Evolutionary conservation across 2,113 vertebrate genomes (phyloP), one percentile per base, ranked within the genome.

Genomic region (Semicossyphus pulcher): DNA sequence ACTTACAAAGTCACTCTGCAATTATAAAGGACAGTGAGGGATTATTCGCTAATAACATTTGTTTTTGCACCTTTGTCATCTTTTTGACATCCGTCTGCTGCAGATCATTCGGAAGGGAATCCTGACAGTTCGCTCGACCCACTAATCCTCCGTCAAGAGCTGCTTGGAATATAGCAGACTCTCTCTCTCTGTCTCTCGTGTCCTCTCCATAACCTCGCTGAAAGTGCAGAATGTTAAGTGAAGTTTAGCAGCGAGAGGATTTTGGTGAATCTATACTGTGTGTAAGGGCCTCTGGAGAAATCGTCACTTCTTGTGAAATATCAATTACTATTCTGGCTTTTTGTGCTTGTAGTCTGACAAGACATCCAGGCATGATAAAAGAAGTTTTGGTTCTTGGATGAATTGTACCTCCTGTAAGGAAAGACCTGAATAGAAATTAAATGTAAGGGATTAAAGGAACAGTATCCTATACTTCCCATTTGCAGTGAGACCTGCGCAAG

Each of bases 11-110:
- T 54, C 7, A 29, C 56, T 73, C 61, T 78, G 31, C 34, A 57
- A 34, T 49, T 39, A 71, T 48, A 62, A 63, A 86, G 87, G 84
- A 88, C 61, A 80, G 81, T 83, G 84, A 91, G 85, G 87, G 90
- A 91, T 91, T 80, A 53, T 66, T 51, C 37, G 34, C 21, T 47
- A 25, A 29, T 44, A 37, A 45, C 1, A 32, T 34, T 63, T 62
- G 58, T 47, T 70, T 78, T 57, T 78, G 61, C 57, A 78, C 70
- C 63, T 73, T 70, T 74, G 53, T 81, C 63, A 51, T 59, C 34
- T 44, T 84, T 73, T 73, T 70, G 63, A 74, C 76, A 62, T 32
- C 42, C 16, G 10, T 68, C 34, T 59, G 54, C 34, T 76, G 36
- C 57, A 69, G 54, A 49, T 26, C 51, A 48, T n/a, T 34, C 14